A percentile compares a stretch with the other conserved stretches of the same genome.
These are phyloP conservation scores for Siniperca undulata DNA, from an alignment of 2,797 vertebrate species.

Conservation along the genomic window DNA sequence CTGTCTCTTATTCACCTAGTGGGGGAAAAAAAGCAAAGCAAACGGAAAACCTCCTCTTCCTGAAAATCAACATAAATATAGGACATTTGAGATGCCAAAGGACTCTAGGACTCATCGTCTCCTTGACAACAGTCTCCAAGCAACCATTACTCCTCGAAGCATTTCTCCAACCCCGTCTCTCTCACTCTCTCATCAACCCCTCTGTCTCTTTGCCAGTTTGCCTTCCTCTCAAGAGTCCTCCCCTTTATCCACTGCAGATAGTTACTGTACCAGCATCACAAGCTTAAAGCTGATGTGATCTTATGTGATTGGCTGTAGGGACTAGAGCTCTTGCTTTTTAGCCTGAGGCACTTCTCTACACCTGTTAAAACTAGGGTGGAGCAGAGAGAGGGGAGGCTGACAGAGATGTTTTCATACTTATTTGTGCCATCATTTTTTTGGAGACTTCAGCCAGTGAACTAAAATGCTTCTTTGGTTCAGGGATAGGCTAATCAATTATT, in stretches of 20 bases:
- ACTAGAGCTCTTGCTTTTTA: slow-evolving; percentile 4
- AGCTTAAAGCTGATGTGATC: slow-evolving; percentile 29
- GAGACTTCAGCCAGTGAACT: not conserved
- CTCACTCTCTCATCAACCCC: slow-evolving; percentile 56
- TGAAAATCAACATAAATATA: slow-evolving; percentile 78
- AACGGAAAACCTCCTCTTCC: slow-evolving; percentile 34
- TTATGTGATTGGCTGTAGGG: slow-evolving; percentile 24
- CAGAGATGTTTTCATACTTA: not conserved
- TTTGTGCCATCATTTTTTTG: not conserved
- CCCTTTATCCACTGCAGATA: slow-evolving; percentile 66
- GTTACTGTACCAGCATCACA: slow-evolving; percentile 50
- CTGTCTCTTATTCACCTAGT: slow-evolving; percentile 8
- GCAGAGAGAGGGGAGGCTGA: slow-evolving; percentile 3
- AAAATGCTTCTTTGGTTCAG: not conserved
- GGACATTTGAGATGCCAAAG: slow-evolving; percentile 81
- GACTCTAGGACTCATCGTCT: slow-evolving; percentile 82
- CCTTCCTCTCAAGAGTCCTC: slow-evolving; percentile 70
- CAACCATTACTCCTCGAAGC: slow-evolving; percentile 87
- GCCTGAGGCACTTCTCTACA: slow-evolving; percentile 15
- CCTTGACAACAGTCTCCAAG: slow-evolving; percentile 89
- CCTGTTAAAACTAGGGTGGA: slow-evolving; percentile 29
- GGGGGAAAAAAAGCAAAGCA: not conserved
- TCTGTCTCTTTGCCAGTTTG: slow-evolving; percentile 63
- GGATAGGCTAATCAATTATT: not conserved
- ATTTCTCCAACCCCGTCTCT: slow-evolving; percentile 74